Evolutionary conservation across 2,888 invertebrate species (phyloP), one percentile per base, ranked within the genome.

Genomic region (Chelonus formosanus): DNA sequence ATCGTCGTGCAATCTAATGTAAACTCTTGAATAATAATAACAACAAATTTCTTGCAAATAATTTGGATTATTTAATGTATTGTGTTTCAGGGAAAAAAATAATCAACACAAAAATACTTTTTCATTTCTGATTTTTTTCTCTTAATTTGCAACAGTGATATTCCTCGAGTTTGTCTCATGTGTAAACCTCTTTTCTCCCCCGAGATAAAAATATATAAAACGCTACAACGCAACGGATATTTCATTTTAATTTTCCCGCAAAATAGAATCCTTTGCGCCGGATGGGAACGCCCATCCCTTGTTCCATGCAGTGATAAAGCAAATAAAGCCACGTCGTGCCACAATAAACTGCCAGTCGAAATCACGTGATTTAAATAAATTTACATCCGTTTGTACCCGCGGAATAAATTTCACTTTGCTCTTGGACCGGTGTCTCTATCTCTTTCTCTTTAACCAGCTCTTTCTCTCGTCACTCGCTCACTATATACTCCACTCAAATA

Each of bases 291-390:
- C 81, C 81, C 78, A 79, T 80, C 78, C 77, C 81, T 77, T 81
- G 81, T 82, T 78, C 77, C 74, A 75, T 76, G 77, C 77, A 77
- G 78, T 78, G 78, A 82, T 81, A 79, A 79, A 80, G 79, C 80
- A 82, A 82, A 81, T 80, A 81, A 80, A 81, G 78, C 79, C 75
- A 73, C 78, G 76, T 77, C 76, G 76, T 73, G 78, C 75, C 80
- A 80, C 81, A 80, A 81, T 80, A 80, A 81, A 80, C 80, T 78
- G 76, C 76, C 78, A 76, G 73, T 75, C 80, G 77, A 81, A 82
- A 81, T 81, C 81, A 79, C 76, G 78, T 80, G 79, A 82, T 82
- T 81, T 81, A 78, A 82, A 82, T 81, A 82, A 82, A 81, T 82
- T 81, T 81, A 80, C 81, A 81, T 82, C 81, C 81, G 80, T 81